Evolutionary conservation across 2,888 invertebrate genomes (phyloP).

Genomic region (Dryadula phaetusa): DNA sequence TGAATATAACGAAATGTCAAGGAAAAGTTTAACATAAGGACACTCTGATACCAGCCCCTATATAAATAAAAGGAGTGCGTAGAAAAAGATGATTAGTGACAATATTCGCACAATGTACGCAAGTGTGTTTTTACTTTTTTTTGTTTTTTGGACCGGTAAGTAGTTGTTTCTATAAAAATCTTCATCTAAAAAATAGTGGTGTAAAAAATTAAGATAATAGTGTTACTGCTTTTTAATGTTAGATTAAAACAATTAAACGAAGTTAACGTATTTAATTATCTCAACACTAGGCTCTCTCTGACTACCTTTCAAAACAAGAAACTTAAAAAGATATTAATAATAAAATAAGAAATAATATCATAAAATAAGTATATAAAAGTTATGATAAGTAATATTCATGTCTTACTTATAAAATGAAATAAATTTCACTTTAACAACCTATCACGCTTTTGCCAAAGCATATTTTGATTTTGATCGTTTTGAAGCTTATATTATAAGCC

Average conservation of each 20-base stretch:
- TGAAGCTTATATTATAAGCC: not conserved
- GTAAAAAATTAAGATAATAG: not conserved
- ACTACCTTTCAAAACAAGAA: no score
- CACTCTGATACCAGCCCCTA: constrained; percentile 68
- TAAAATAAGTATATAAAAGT: no score
- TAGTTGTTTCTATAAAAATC: constrained; percentile 24
- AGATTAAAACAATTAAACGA: not conserved
- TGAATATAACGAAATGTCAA: constrained; percentile 58
- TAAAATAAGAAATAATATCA: no score
- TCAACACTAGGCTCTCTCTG: no score
- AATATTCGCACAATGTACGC: constrained; percentile 66
- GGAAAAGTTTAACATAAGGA: constrained; percentile 58
- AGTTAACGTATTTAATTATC: not conserved
- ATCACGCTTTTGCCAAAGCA: not conserved
- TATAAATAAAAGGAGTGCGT: constrained; percentile 60
- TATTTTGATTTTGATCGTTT: not conserved
- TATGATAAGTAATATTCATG: not conserved
- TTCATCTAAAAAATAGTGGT: constrained; percentile 47
- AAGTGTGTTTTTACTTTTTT: constrained; percentile 50
- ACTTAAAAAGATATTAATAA: no score
- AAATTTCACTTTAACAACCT: not conserved
- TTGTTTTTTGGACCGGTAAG: constrained; percentile 52
- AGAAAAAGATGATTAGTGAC: constrained; percentile 57
- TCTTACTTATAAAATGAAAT: not conserved
- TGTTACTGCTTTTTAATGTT: not conserved